Evolutionary conservation across 2,797 vertebrate genomes (phyloP).

Genomic region (Enteromius thamalakanensis): DNA sequence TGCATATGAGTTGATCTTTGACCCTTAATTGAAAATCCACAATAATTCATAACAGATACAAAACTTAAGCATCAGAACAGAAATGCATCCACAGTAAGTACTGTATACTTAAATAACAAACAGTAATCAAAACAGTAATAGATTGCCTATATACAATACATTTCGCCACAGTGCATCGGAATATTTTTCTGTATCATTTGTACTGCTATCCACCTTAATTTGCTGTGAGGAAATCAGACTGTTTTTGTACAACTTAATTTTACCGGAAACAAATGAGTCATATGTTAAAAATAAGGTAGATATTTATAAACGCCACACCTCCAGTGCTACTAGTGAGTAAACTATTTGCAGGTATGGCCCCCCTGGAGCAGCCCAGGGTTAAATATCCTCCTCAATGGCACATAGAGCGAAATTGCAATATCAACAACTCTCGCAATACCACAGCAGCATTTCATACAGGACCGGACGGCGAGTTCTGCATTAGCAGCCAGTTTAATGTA

Average conservation of each 20-base stretch:
- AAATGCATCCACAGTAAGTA: neutral
- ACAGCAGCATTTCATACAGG: neutral
- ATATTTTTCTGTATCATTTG: neutral
- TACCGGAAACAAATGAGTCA: neutral
- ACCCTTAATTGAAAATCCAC: neutral
- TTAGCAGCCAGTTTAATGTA: constrained; percentile 3
- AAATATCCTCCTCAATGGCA: constrained; percentile 4
- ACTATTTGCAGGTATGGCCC: neutral
- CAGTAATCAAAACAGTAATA: neutral
- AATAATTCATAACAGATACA: neutral
- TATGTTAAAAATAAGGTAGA: neutral
- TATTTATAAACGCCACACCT: neutral
- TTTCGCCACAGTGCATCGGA: too few species aligned
- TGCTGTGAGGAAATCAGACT: too few species aligned
- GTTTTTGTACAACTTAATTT: neutral
- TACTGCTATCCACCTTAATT: too few species aligned
- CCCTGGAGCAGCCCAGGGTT: constrained; percentile 14
- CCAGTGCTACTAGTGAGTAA: neutral
- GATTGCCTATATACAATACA: neutral
- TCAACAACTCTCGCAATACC: constrained; percentile 5
- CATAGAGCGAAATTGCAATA: neutral
- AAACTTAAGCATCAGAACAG: neutral
- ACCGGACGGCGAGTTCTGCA: neutral
- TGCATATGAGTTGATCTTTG: neutral
- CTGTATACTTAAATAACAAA: neutral